Base-by-base conservation (phyloP, 1,140 invertebrate species). In the Leptinotarsa texana region DNA sequence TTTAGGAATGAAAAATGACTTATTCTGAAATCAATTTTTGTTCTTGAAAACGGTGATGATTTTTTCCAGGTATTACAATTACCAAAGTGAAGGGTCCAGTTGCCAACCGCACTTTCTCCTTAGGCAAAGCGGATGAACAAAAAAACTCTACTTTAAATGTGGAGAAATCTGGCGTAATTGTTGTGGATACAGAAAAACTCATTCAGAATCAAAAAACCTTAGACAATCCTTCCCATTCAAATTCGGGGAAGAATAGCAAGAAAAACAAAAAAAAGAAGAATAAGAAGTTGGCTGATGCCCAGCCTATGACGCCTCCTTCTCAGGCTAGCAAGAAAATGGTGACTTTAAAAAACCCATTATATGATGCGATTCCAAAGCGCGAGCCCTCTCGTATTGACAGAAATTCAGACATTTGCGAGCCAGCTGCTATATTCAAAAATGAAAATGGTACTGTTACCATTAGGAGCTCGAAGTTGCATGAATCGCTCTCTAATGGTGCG, bases 381-480 rank as follows among this genome's bases (percentile, higher is more conserved):
- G 47, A 63, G 8, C 47, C 68, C 70, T 71, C 79, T 11, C 61
- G 73, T 27, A 66, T 80, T 4, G 78, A 83, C 65, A 75, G 78
- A 70, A 67, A 69, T 66, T 51, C 24, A 17, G 69, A 74, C 13
- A 69, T 65, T 69, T 80, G 80, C 63, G 86, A 87, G 22, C 89
- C 89, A 70, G 90, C 91, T 2, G 89, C 91, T 1, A 92, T 92
- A 74, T 91, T 92, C 80, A 91, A 91, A 78, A 90, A 90, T 63
- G 91, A 91, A 76, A 91, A 92, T 79, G 91, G 91, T 13, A 94
- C 94, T 92, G 93, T 93, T 57, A 94, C 93, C 0, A 95, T 94
- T 49, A 86, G 93, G 17, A 94, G 93, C 85, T 92, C 93, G 0
- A 76, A 81, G 47, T 74, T 82, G 62, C 80, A 82, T 63, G 81